Conservation (phyloP, 2,113 vertebrate species). For the Hiodon tergisus region DNA sequence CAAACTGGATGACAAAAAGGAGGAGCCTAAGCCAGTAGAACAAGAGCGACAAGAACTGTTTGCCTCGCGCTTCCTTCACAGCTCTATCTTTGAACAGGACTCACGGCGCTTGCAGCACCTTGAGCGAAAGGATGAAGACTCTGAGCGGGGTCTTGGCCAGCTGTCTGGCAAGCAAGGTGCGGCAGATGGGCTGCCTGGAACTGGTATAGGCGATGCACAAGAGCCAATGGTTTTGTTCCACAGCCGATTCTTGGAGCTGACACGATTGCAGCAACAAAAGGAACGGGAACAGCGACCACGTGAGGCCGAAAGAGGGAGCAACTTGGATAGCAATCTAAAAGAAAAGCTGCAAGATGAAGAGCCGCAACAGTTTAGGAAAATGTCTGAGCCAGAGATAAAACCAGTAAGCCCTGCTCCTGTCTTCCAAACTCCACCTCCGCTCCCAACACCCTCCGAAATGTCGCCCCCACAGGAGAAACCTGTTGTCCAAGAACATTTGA, state of each 20-base stretch:
- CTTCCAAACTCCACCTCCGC: conserved; percentile 27
- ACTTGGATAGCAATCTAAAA: conserved; percentile 44
- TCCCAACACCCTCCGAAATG: conserved; percentile 43
- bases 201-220: conserved; percentile 47
- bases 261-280: conserved; percentile 79
- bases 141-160: conserved; percentile 67
- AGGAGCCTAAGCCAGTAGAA: conserved; percentile 89
- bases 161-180: conserved; percentile 64
- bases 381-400: conserved; percentile 48
- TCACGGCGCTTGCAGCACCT: conserved; percentile 89
- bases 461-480: conserved; percentile 42
- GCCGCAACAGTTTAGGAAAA: conserved; percentile 53
- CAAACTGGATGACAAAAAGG: conserved; percentile 89
- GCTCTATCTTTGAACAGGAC: conserved; percentile 95
- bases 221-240: conserved; percentile 93
- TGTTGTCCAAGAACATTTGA: conserved; percentile 20
- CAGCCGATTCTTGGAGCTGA: conserved; percentile 84
- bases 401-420: conserved; percentile 51
- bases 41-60: conserved; percentile 90
- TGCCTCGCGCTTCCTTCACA: conserved; percentile 93
- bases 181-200: conserved; percentile 66
- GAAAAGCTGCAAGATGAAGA: conserved; percentile 65
- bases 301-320: conserved; percentile 65
- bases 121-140: conserved; percentile 84
- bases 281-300: conserved; percentile 73